Base-by-base conservation (phyloP, 92 coral and sea anemone species). In the Phenganax stokvisi region DNA sequence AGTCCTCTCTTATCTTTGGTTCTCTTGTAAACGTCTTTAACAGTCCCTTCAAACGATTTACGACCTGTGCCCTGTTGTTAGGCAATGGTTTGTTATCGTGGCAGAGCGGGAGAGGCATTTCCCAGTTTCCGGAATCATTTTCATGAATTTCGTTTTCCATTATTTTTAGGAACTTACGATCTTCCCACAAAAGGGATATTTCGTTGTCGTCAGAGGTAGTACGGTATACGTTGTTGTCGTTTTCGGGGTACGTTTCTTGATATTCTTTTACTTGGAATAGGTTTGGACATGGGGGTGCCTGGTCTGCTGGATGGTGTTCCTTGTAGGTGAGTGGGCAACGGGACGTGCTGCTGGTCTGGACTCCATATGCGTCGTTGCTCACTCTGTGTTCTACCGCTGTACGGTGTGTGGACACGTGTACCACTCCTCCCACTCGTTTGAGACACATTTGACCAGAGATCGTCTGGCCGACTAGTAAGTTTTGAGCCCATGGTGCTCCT, bases 401-500 rank as follows among this genome's bases (percentile, higher is more conserved):
- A 30, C 85, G 65, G 56, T 63, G 70, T 9, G 85, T 57, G 20
- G 84, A 57, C 6, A 86, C 12, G 61, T 76, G 86, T 3, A 77
- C 76, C 3, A 84, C 69, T 12, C 86, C 81, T 47, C 82, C 79
- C 6, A 57, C n/a, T 20, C 72, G 88, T 25, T 87, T 78, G 3
- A 87, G 68, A 54, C 89, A 87, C 8, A 64, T 70, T 60, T 88
- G 90, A 16, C 90, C 85, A 0, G 73, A 61, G 30, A 87, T 37
- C 12, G 90, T 77, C 90, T 87, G 79, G 7, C 85, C 90, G 3
- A 87, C 57, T 10, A 47, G 47, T 17, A 83, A 25, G 75, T 78
- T 87, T 54, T 83, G 89, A 44, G 81, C 89, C 86, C 80, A 85
- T 2, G 85, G 80, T n/a, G 80, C 86, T 76, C 86, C 76, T 68